Base-by-base conservation (phyloP, 2,797 vertebrate genomes). In the Tokudaia tokunoshimensis region DNA sequence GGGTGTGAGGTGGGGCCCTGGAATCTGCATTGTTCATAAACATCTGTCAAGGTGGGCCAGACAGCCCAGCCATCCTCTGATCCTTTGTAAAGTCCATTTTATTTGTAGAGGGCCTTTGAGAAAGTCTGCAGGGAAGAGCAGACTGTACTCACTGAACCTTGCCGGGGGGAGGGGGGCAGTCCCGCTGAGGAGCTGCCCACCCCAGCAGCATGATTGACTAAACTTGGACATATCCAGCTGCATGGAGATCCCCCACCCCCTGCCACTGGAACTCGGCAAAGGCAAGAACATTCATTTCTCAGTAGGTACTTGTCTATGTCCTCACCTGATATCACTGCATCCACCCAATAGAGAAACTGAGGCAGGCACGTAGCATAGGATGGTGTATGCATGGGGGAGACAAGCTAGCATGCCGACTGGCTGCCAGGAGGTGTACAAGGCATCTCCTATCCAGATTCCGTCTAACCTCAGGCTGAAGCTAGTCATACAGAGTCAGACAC, bases 311-410 rank as follows among this genome's bases (percentile, higher is more conserved):
- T 29, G 19, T 89, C 74, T 20, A 57, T 6, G 0, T 47, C 22
- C 70, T 84, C 57, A 89, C 17, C 78, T 59, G 50, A 55, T 81
- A 76, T 55, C 59, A 15, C 47, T 26, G 24, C 70, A 59, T 29
- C 72, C 79, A 44, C 50, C 84, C 29, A 44, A 52, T 24, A 74
- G 47, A 65, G 91, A 93, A 92, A 87, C 92, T 37, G 59, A 97
- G 94, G 94, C 76, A 78, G 93, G 76, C 72, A 34, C 41, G 20
- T 55, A n/a, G 57, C 9, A 1, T 34, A 41, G 0, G 3, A 15
- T 11, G 80, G 72, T 26, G 44, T 85, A 44, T 70, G 72, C 92
- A 31, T 41, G 1, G 1, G 41, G 65, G 86, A 63, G 81, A 75
- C 57, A 59, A 7, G 0, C 63, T 70, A 15, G 74, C 37, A 11